Percentiles rank a stretch among this genome's conserved stretches.
phyloP scores from a whole-genome alignment of 1,140 invertebrate genomes.

The Epicauta chinensis region DNA sequence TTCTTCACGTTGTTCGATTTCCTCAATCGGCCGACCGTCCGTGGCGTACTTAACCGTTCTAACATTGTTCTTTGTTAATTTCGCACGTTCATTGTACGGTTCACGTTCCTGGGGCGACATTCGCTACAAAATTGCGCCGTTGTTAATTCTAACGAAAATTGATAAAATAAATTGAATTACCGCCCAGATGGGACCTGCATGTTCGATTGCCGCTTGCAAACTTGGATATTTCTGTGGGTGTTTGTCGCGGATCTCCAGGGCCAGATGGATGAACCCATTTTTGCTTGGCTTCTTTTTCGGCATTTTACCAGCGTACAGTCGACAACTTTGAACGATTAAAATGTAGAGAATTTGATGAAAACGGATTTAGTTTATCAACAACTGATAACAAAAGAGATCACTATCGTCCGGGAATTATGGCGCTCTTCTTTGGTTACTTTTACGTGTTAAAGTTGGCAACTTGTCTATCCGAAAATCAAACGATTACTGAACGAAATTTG shows the following conservation, averaged over 20 bases:
- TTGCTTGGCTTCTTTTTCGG: conserved; percentile 16
- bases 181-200: conserved; percentile 22
- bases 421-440: too few relatives aligned
- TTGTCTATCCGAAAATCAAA: too few relatives aligned
- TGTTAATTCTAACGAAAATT: conserved; percentile 4
- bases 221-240: conserved; percentile 13
- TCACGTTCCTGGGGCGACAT: conserved; percentile 22
- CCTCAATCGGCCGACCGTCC: conserved; percentile 22
- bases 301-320: too few relatives aligned
- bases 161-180: conserved; percentile 11
- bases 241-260: conserved; percentile 20
- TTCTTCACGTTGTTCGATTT: conserved; percentile 9
- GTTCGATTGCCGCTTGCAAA: conserved; percentile 16
- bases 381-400: too few relatives aligned
- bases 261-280: conserved; percentile 26
- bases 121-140: neutral
- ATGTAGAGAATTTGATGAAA: too few relatives aligned
- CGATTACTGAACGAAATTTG: too few relatives aligned
- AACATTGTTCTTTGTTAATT: conserved; percentile 5
- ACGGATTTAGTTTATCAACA: too few relatives aligned
- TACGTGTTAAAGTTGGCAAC: too few relatives aligned
- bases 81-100: conserved; percentile 24
- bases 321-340: too few relatives aligned
- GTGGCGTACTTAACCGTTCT: conserved; percentile 13
- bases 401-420: too few relatives aligned